phyloP scores from a whole-genome alignment of 2,888 invertebrate genomes.

The Apoda limacodes region DNA sequence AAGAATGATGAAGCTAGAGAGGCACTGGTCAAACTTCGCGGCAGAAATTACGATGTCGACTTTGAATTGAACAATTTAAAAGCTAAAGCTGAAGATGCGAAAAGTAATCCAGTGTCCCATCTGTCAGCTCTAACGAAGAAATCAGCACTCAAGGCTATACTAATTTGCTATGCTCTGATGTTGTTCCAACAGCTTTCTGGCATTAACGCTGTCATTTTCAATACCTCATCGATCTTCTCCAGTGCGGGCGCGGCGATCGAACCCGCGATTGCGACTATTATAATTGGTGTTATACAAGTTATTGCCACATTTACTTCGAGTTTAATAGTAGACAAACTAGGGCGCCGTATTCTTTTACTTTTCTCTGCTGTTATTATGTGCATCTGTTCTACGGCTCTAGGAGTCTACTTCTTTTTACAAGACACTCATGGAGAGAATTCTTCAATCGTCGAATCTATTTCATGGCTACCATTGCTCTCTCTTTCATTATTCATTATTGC shows the following conservation, averaged over 20 bases:
- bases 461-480: conserved; percentile 81
- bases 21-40: conserved; percentile 80
- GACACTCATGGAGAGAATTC: conserved; percentile 34
- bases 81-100: conserved; percentile 61
- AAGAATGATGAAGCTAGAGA: conserved; percentile 74
- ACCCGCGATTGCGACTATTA: conserved; percentile 75
- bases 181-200: conserved; percentile 90
- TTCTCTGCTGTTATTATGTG: conserved; percentile 79
- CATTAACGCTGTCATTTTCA: conserved; percentile 87
- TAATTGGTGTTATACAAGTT: conserved; percentile 88
- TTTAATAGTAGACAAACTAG: conserved; percentile 82
- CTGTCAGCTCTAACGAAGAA: conserved; percentile 67
- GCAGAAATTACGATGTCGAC: conserved; percentile 75
- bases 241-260: conserved; percentile 72
- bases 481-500: conserved; percentile 82
- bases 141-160: conserved; percentile 74
- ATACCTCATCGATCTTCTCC: conserved; percentile 79
- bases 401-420: conserved; percentile 74
- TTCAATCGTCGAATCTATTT: conserved; percentile 61
- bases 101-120: conserved; percentile 67
- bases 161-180: conserved; percentile 85
- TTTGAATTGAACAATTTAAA: conserved; percentile 74
- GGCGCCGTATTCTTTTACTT: conserved; percentile 81
- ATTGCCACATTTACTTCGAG: conserved; percentile 80
- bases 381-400: conserved; percentile 76